These are phyloP conservation scores for Agrotis segetum DNA, from an alignment of 2,888 invertebrate species.

Conservation along the genomic window DNA sequence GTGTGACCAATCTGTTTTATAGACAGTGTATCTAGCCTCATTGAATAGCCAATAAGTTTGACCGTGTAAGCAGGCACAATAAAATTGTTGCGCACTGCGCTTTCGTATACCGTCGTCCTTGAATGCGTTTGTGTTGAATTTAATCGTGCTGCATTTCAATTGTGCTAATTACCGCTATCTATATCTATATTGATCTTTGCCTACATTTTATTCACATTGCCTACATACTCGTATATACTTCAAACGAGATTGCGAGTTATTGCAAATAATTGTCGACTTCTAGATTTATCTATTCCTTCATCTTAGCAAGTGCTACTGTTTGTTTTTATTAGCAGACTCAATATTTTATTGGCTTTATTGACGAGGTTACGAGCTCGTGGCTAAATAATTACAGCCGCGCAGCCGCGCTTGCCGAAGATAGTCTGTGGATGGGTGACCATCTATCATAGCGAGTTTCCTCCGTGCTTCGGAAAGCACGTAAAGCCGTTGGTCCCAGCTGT, in stretches of 20 bases:
- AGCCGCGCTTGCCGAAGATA: no score
- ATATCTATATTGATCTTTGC: slow-evolving; percentile 59
- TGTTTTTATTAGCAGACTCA: slow-evolving; percentile 6
- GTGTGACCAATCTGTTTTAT: slow-evolving; percentile 65
- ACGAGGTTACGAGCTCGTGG: no score
- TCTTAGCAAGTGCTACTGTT: neutral
- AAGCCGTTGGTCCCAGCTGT: no score
- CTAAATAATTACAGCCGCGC: no score
- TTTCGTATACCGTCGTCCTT: slow-evolving; percentile 74
- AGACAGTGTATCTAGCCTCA: slow-evolving; percentile 63
- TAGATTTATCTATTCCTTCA: neutral
- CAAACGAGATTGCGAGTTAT: slow-evolving; percentile 10
- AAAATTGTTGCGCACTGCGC: slow-evolving; percentile 51
- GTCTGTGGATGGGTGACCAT: no score
- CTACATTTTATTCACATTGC: slow-evolving; percentile 39
- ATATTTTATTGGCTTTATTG: neutral
- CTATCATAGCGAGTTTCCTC: no score
- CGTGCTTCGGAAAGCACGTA: no score
- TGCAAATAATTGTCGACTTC: neutral
- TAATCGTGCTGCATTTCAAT: slow-evolving; percentile 74
- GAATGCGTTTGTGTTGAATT: slow-evolving; percentile 70
- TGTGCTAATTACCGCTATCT: slow-evolving; percentile 58
- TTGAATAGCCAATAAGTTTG: slow-evolving; percentile 66
- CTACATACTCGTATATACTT: slow-evolving; percentile 12
- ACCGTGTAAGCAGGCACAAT: slow-evolving; percentile 54